Conservation (phyloP, 2,113 vertebrate species). For the Atherinomorus stipes region DNA sequence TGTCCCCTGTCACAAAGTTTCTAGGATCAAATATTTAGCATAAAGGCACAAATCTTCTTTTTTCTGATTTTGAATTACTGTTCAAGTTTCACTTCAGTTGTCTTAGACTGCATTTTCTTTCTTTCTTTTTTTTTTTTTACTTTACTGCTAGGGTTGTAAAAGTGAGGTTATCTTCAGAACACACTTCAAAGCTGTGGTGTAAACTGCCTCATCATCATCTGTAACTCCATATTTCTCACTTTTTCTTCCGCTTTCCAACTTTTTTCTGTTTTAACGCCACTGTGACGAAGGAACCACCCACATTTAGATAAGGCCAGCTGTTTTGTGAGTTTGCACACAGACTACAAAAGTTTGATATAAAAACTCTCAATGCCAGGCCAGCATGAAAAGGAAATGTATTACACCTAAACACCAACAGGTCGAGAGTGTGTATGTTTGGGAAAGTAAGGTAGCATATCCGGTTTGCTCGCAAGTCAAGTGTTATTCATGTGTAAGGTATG, state of each 20-base stretch:
- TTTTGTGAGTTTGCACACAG: neutral
- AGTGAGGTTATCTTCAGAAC: neutral
- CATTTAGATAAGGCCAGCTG: neutral
- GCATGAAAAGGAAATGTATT: neutral
- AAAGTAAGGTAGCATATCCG: neutral
- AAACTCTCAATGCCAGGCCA: neutral
- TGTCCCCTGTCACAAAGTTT: too few species aligned
- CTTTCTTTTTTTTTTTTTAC: too few species aligned
- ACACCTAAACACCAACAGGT: neutral
- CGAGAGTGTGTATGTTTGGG: neutral
- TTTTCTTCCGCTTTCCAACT: neutral
- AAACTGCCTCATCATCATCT: too few species aligned
- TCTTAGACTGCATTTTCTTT: too few species aligned
- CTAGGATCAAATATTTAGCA: too few species aligned
- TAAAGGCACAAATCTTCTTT: neutral
- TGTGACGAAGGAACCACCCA: neutral
- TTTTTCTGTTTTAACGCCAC: neutral
- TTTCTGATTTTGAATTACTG: neutral
- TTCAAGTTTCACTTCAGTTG: neutral
- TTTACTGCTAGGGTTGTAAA: too few species aligned
- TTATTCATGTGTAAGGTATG: neutral
- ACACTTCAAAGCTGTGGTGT: too few species aligned
- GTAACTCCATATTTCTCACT: neutral
- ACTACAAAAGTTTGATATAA: constrained; percentile 1
- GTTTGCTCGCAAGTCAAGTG: constrained; percentile 7